phyloP scores from a whole-genome alignment of 1,140 invertebrate species.

The Trichomalopsis sarcophagae region DNA sequence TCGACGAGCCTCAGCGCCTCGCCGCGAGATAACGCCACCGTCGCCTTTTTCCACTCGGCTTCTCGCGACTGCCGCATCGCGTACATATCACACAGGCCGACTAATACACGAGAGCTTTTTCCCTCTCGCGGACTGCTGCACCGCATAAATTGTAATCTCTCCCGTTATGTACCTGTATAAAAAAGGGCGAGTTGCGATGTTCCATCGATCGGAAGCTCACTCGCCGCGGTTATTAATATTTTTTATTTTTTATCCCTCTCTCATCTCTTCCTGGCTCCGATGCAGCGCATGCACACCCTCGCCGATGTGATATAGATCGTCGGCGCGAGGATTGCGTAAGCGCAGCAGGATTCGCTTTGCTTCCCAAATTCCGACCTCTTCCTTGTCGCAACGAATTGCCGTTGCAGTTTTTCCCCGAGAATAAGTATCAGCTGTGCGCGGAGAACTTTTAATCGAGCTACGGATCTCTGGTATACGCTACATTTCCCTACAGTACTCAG shows the following conservation, averaged over 20 bases:
- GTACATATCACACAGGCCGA: not conserved
- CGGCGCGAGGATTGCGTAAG: not conserved
- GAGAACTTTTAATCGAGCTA: too few species aligned
- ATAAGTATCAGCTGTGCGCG: too few species aligned
- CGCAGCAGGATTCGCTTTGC: not conserved
- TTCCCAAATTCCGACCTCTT: not conserved
- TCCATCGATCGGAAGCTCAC: not conserved
- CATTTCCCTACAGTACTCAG: too few species aligned
- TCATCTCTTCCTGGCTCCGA: not conserved
- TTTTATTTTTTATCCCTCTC: not conserved
- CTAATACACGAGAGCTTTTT: not conserved
- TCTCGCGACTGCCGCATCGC: not conserved
- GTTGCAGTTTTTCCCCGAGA: not conserved
- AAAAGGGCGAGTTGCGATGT: not conserved
- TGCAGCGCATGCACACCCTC: not conserved
- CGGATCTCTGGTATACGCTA: too few species aligned
- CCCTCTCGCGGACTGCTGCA: not conserved
- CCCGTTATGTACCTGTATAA: not conserved
- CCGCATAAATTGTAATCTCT: not conserved
- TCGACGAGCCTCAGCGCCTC: slow-evolving; percentile 24
- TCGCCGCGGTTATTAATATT: not conserved
- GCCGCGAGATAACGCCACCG: slow-evolving; percentile 49
- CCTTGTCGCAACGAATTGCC: not conserved
- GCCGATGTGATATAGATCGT: not conserved
- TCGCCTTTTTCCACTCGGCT: slow-evolving; percentile 15